These are phyloP conservation scores for Xenopus petersii DNA, from an alignment of 2,797 vertebrate species.

Conservation along the genomic window DNA sequence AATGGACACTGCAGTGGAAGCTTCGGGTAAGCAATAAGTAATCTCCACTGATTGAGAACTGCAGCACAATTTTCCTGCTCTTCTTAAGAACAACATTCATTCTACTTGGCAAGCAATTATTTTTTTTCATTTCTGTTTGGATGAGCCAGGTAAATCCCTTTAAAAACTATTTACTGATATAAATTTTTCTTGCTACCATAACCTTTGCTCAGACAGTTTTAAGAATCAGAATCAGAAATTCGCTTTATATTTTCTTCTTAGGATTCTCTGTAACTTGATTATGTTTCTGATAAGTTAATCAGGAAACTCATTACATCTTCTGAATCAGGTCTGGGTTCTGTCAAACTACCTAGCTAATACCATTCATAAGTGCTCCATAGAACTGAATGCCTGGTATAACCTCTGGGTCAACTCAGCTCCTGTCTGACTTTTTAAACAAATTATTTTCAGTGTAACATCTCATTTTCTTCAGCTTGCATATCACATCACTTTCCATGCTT, in stretches of 20 bases:
- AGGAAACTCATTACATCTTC: conserved; percentile 14
- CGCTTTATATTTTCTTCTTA: not conserved
- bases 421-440: conserved; percentile 1
- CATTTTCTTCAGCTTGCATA: not conserved
- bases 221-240: not conserved
- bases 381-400: not conserved
- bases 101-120: too few species aligned
- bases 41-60: too few species aligned
- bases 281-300: conserved; percentile 23
- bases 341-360: conserved; percentile 4
- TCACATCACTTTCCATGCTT: not conserved
- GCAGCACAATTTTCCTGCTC: too few species aligned
- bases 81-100: too few species aligned
- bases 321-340: not conserved
- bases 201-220: not conserved
- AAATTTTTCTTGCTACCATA: not conserved
- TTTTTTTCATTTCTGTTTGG: too few species aligned
- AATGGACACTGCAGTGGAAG: too few species aligned
- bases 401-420: conserved; percentile 1
- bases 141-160: too few species aligned
- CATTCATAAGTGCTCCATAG: not conserved
- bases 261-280: conserved; percentile 10
- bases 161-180: not conserved
- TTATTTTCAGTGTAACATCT: not conserved
- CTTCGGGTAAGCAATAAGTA: too few species aligned